These are phyloP conservation scores for Thaumatotibia leucotreta DNA, from an alignment of 1,140 invertebrate species.

Conservation along the genomic window DNA sequence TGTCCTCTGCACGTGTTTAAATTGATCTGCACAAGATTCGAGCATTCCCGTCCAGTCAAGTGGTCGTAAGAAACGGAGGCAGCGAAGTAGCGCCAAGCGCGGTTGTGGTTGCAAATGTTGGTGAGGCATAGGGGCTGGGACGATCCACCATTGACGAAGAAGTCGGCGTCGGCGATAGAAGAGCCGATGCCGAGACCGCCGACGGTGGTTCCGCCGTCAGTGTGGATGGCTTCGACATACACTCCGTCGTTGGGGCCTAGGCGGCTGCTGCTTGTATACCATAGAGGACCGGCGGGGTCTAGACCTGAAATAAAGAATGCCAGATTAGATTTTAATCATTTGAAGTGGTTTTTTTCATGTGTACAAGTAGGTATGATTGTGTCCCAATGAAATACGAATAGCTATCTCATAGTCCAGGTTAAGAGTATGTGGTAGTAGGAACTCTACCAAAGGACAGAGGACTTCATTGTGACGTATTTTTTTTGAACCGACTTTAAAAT, in stretches of 20 bases:
- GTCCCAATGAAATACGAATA: too few relatives aligned
- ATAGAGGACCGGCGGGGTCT: constrained; percentile 81
- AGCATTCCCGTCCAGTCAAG: constrained; percentile 35
- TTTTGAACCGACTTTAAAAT: too few relatives aligned
- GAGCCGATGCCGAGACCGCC: constrained; percentile 78
- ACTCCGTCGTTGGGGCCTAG: constrained; percentile 69
- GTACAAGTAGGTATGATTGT: too few relatives aligned
- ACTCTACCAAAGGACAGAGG: too few relatives aligned
- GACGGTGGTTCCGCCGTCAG: constrained; percentile 79
- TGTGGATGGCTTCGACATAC: constrained; percentile 84
- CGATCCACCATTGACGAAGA: constrained; percentile 87
- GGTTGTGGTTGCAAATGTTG: constrained; percentile 79
- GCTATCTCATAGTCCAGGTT: too few relatives aligned
- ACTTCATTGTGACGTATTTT: too few relatives aligned
- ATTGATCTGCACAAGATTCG: constrained; percentile 30
- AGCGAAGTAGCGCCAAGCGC: constrained; percentile 80
- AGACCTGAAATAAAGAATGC: constrained; percentile 77
- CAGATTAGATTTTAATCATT: neutral
- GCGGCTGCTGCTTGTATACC: constrained; percentile 68
- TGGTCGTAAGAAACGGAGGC: constrained; percentile 51
- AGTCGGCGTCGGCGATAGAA: constrained; percentile 80
- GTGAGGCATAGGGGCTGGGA: constrained; percentile 69
- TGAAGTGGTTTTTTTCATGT: too few relatives aligned
- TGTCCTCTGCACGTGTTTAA: constrained; percentile 39
- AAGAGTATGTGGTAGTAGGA: too few relatives aligned